Conservation (phyloP, 2,797 vertebrate species). For the Xyrichtys novacula region DNA sequence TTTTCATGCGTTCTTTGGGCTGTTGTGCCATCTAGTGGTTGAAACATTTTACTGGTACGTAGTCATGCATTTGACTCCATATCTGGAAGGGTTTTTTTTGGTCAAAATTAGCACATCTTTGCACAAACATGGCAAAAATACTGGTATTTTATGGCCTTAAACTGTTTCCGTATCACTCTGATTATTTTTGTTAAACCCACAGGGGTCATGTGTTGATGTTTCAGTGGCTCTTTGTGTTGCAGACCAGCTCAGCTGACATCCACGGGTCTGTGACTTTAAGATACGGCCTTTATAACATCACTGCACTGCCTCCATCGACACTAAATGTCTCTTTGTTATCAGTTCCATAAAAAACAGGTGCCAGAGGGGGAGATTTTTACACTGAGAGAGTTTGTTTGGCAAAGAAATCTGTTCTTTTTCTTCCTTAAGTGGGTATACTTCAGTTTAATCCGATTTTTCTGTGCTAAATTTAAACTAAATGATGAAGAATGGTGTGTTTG, state of each 20-base stretch:
- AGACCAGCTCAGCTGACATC: slow-evolving; percentile 50
- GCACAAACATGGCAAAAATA: neutral
- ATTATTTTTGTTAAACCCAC: neutral
- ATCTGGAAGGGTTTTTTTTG: neutral
- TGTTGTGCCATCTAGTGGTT: slow-evolving; percentile 63
- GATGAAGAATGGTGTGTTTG: too few species aligned
- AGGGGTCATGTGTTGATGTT: neutral
- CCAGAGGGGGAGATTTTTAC: slow-evolving; percentile 29
- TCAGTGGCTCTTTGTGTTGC: slow-evolving; percentile 39
- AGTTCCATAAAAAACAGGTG: slow-evolving; percentile 29
- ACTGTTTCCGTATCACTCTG: neutral
- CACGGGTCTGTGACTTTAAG: slow-evolving; percentile 51
- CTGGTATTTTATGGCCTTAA: neutral
- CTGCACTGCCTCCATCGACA: slow-evolving; percentile 19
- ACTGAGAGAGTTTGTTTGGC: slow-evolving; percentile 29
- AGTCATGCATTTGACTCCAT: neutral
- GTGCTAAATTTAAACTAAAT: neutral
- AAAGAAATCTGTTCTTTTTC: neutral
- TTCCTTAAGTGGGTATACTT: neutral
- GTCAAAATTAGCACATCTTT: neutral
- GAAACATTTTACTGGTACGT: neutral
- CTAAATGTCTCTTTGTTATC: slow-evolving; percentile 64
- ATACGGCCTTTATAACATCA: slow-evolving; percentile 17
- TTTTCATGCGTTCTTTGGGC: neutral
- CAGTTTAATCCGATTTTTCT: neutral